Base-by-base conservation (phyloP, 2,888 invertebrate species). In the Buathra laborator region DNA sequence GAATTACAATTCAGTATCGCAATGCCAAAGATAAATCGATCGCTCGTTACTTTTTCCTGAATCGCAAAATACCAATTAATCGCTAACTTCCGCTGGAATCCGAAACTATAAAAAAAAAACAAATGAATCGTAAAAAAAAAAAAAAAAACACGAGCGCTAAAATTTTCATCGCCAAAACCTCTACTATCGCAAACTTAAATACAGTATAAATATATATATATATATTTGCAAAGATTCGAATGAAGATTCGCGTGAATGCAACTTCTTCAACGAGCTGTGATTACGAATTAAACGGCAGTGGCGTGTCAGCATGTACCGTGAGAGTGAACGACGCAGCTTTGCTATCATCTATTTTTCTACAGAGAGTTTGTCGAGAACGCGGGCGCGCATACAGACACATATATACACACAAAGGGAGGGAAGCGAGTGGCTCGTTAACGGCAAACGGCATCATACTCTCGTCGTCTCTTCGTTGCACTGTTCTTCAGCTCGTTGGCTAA, bases 361-460 rank as follows among this genome's bases (percentile, higher is more conserved):
- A 14, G 32, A 14, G 32, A 62, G 64, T 62, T 72, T 24, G 51
- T 78, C 48, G 48, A 12, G 62, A 62, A 29, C 29, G 62, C 24
- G 62, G 14, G 14, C 32, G 62, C 62, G 64, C n/a, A 66, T 62
- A 64, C 66, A 68, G 29, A 80, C 66, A 37, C 37, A 9, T 37
- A 37, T 9, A 66, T 70, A 64, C 66, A 68, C 37, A 80, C 66
- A 46, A 37, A 37, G 62, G 19, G 62, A 62, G 12, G 43, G 66
- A 67, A 68, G 62, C 46, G 74, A 81, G 81, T 62, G 62, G 51
- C 81, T 81, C 81, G 81, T 81, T 81, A 81, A 64, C 53, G 75
- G 48, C 7, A 32, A 59, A 48, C 75, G 64, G 51, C 62, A 67
- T 66, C 66, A 32, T 53, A 66, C 80, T 53, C 64, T 62, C 79